Conservation (phyloP, 1,140 invertebrate genomes). For the Anoplolepis gracilipes region DNA sequence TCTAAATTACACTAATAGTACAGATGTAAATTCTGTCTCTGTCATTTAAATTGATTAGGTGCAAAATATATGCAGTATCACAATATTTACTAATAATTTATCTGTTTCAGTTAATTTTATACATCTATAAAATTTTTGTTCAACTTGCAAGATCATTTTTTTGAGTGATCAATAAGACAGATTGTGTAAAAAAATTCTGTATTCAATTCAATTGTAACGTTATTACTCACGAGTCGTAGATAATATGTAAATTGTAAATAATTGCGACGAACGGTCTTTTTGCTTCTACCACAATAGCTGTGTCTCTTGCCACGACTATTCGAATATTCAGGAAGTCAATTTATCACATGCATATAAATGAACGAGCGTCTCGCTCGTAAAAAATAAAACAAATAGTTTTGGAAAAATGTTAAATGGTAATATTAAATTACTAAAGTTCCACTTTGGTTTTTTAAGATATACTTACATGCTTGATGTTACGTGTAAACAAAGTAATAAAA, state of each 20-base stretch:
- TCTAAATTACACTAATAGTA: too few relatives aligned
- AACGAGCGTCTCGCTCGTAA: not conserved
- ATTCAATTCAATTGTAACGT: constrained; percentile 34
- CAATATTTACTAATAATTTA: too few relatives aligned
- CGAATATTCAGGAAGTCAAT: constrained; percentile 18
- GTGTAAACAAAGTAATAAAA: not conserved
- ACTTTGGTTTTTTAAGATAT: not conserved
- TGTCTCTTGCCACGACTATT: constrained; percentile 13
- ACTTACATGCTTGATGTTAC: not conserved
- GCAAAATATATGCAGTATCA: too few relatives aligned
- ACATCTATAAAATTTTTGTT: too few relatives aligned
- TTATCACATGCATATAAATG: constrained; percentile 21
- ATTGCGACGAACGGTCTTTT: not conserved
- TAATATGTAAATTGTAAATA: constrained; percentile 9
- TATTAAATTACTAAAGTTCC: not conserved
- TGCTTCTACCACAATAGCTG: not conserved
- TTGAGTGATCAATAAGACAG: too few relatives aligned
- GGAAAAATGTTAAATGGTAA: not conserved
- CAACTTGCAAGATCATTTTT: too few relatives aligned
- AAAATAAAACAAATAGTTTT: not conserved
- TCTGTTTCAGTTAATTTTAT: too few relatives aligned
- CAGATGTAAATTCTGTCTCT: too few relatives aligned
- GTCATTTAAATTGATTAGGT: too few relatives aligned
- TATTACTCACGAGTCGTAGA: constrained; percentile 2
- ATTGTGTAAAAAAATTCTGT: constrained; percentile 24